Evolutionary conservation across 2,797 vertebrate species (phyloP).

Genomic region (Labroides dimidiatus): DNA sequence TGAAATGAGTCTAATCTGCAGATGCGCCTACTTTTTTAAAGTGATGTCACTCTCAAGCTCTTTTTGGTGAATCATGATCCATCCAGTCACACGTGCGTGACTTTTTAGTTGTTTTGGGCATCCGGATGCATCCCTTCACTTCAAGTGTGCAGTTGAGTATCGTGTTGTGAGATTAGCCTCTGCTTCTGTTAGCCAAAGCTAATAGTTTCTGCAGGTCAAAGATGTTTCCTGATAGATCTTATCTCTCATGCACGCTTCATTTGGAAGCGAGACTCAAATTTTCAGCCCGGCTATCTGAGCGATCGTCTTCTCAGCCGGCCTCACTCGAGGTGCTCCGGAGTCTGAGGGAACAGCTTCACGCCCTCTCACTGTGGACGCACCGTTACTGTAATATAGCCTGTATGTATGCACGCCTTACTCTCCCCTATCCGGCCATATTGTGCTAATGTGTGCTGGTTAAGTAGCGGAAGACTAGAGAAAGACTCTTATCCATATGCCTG

Average conservation of each 20-base stretch:
- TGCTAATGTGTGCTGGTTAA: slow-evolving; percentile 75
- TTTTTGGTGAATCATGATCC: too few relatives aligned
- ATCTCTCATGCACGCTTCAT: background rate
- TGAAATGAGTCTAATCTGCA: background rate
- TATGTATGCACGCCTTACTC: slow-evolving; percentile 51
- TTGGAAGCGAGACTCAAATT: slow-evolving; percentile 3
- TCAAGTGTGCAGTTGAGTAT: too few relatives aligned
- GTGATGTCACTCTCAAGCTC: too few relatives aligned
- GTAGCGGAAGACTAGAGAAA: slow-evolving; percentile 72
- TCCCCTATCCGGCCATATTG: slow-evolving; percentile 69
- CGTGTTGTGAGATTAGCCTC: background rate
- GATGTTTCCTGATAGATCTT: background rate
- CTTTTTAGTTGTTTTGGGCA: too few relatives aligned
- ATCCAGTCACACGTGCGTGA: too few relatives aligned
- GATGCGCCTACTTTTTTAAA: background rate
- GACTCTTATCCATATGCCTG: slow-evolving; percentile 79
- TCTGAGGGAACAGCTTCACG: slow-evolving; percentile 46
- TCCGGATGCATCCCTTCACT: too few relatives aligned
- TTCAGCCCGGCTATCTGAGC: background rate
- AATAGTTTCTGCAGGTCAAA: too few relatives aligned
- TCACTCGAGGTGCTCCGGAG: slow-evolving; percentile 16
- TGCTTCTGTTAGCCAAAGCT: background rate
- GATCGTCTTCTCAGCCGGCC: slow-evolving; percentile 31
- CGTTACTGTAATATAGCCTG: slow-evolving; percentile 59
- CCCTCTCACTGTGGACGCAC: slow-evolving; percentile 30